These are phyloP conservation scores for Australoheros facetus DNA, from an alignment of 2,797 vertebrate genomes.

Conservation along the genomic window DNA sequence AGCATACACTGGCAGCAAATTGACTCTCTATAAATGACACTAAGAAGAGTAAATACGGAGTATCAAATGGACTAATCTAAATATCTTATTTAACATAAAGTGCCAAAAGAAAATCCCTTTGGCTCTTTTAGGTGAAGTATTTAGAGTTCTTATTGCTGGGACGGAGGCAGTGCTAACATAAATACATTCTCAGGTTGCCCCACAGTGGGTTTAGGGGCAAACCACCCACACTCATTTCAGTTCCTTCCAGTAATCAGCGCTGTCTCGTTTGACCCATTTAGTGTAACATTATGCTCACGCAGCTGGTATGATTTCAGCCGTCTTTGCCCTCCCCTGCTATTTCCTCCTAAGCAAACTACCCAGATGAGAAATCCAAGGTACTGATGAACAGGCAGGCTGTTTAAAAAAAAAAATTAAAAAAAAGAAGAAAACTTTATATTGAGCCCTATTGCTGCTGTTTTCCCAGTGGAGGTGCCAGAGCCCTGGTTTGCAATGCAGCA, in stretches of 20 bases:
- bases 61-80: slow-evolving; percentile 27
- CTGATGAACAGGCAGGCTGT: slow-evolving; percentile 62
- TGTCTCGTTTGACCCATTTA: slow-evolving; percentile 77
- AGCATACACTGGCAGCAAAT: slow-evolving; percentile 17
- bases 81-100: slow-evolving; percentile 14
- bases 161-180: slow-evolving; percentile 47
- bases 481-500: slow-evolving; percentile 52
- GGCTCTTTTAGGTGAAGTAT: slow-evolving; percentile 61
- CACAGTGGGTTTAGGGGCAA: slow-evolving; percentile 47
- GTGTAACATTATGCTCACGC: slow-evolving; percentile 73
- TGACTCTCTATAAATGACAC: slow-evolving; percentile 39
- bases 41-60: slow-evolving; percentile 36
- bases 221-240: slow-evolving; percentile 62
- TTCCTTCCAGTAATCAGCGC: slow-evolving; percentile 70
- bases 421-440: slow-evolving; percentile 44
- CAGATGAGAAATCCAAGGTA: slow-evolving; percentile 67
- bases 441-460: slow-evolving; percentile 37
- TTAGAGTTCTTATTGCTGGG: slow-evolving; percentile 52
- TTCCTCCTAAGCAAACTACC: slow-evolving; percentile 59
- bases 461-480: slow-evolving; percentile 42
- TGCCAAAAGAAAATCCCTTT: slow-evolving; percentile 35
- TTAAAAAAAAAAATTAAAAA: slow-evolving; percentile 46
- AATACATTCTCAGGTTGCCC: slow-evolving; percentile 65
- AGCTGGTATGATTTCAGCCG: slow-evolving; percentile 65
- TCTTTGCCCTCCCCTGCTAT: slow-evolving; percentile 53